These are phyloP conservation scores for Sarotherodon lohbergeri DNA, from an alignment of 2,113 vertebrate species.

Conservation along the genomic window DNA sequence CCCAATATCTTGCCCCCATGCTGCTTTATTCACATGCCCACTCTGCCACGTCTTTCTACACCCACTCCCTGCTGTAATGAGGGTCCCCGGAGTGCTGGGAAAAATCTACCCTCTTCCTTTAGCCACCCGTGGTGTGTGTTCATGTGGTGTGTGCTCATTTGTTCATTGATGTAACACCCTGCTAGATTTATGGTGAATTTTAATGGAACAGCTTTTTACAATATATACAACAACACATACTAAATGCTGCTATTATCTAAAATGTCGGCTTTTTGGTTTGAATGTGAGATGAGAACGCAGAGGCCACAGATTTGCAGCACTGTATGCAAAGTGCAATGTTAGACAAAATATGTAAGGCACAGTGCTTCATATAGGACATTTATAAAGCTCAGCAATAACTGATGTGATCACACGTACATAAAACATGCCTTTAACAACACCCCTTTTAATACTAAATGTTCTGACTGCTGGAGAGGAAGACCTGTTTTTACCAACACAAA, in stretches of 20 bases:
- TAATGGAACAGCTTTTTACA: constrained; percentile 10
- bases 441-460: neutral
- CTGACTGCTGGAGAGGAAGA: neutral
- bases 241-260: neutral
- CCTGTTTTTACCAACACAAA: neutral
- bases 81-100: constrained; percentile 24
- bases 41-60: constrained; percentile 14
- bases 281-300: neutral
- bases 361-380: neutral
- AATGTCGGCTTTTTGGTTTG: neutral
- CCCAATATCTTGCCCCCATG: constrained; percentile 26
- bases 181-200: neutral
- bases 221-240: neutral
- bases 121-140: constrained; percentile 17
- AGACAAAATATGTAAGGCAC: neutral
- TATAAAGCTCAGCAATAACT: neutral
- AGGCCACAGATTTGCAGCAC: neutral
- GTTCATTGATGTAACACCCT: neutral
- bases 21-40: constrained; percentile 22
- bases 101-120: constrained; percentile 8
- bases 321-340: neutral
- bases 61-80: constrained; percentile 60
- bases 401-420: neutral
- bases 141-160: constrained; percentile 26
- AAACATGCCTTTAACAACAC: neutral